Conservation (phyloP, 2,888 invertebrate genomes). For the Watsonalla binaria region DNA sequence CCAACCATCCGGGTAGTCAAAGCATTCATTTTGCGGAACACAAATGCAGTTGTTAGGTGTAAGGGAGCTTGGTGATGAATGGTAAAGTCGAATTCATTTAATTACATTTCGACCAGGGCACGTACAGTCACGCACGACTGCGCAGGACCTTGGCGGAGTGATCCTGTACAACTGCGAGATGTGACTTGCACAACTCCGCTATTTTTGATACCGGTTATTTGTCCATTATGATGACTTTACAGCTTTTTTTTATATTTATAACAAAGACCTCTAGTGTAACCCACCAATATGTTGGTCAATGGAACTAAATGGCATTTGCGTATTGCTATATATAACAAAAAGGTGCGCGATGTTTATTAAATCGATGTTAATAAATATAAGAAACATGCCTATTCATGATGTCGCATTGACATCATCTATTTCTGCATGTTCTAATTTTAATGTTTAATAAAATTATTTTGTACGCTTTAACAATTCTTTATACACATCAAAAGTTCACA, state of each 20-base stretch:
- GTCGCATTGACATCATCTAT: too few relatives aligned
- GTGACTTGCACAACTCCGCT: slow-evolving; percentile 71
- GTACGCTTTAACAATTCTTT: too few relatives aligned
- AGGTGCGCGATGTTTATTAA: neutral
- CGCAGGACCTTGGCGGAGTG: slow-evolving; percentile 54
- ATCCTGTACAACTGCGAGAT: slow-evolving; percentile 56
- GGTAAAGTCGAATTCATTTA: slow-evolving; percentile 17
- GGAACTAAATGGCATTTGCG: slow-evolving; percentile 12
- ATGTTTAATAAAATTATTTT: too few relatives aligned
- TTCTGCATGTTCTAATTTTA: too few relatives aligned
- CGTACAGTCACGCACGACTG: slow-evolving; percentile 63
- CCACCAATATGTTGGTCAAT: slow-evolving; percentile 4
- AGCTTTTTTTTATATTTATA: slow-evolving; percentile 29
- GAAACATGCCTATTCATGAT: too few relatives aligned
- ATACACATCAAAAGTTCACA: too few relatives aligned
- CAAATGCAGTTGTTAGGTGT: neutral
- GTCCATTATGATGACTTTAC: slow-evolving; percentile 34
- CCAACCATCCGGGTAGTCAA: too few relatives aligned
- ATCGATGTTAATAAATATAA: too few relatives aligned
- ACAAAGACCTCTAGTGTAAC: slow-evolving; percentile 21
- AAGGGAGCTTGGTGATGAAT: neutral
- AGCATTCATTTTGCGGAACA: too few relatives aligned
- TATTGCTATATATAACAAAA: slow-evolving; percentile 15
- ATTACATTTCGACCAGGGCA: slow-evolving; percentile 43
- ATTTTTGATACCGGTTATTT: slow-evolving; percentile 48